phyloP scores from a whole-genome alignment of 35 echinoderm and acorn worm species.

The Chiridota heheva region DNA sequence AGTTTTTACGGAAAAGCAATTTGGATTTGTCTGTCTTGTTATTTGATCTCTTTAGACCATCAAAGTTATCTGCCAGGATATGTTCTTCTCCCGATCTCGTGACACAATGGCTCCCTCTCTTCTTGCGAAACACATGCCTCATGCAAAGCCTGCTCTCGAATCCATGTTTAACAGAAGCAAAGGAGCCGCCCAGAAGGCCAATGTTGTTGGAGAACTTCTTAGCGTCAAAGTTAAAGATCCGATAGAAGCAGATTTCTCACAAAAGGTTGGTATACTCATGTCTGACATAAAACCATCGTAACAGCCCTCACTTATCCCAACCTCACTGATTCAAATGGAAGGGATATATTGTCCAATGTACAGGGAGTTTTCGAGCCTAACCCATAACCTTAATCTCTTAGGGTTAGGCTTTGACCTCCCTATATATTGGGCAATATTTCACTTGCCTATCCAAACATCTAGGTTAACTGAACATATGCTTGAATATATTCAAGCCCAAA shows the following conservation, averaged over 20 bases:
- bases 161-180: slow-evolving; percentile 55
- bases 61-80: slow-evolving; percentile 91
- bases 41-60: slow-evolving; percentile 47
- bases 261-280: slow-evolving; percentile 47
- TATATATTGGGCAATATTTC: too few species aligned
- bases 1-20: too few species aligned
- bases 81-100: slow-evolving; percentile 93
- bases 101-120: slow-evolving; percentile 48
- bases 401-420: background rate
- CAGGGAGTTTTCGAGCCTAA: background rate
- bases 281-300: background rate
- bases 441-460: too few species aligned
- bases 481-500: too few species aligned
- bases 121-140: slow-evolving; percentile 29
- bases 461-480: too few species aligned
- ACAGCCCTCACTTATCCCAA: background rate
- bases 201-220: slow-evolving; percentile 77
- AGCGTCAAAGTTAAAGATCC: slow-evolving; percentile 65
- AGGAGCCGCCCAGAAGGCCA: slow-evolving; percentile 70
- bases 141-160: slow-evolving; percentile 75
- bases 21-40: too few species aligned
- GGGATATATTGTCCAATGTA: too few species aligned
- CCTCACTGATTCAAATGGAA: background rate
- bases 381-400: background rate
- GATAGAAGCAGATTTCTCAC: slow-evolving; percentile 71